phyloP scores from a whole-genome alignment of 2,113 vertebrate genomes.

The Syrmaticus mikado region DNA sequence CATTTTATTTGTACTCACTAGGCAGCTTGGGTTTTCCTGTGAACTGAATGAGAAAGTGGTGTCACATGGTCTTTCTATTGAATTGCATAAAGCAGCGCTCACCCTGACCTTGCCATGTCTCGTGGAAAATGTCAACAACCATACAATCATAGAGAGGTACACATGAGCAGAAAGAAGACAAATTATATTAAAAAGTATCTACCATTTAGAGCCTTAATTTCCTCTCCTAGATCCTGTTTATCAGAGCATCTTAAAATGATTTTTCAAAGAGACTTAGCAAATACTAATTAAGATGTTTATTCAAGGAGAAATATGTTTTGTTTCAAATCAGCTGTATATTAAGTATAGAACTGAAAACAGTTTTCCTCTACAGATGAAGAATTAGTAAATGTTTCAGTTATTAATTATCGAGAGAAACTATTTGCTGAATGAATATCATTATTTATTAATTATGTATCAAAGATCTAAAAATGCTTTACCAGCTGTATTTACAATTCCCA shows the following conservation, averaged over 20 bases:
- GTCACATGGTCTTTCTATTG: background rate
- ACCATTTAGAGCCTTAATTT: conserved; percentile 10
- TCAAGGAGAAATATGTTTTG: background rate
- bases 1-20: background rate
- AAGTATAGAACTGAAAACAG: background rate
- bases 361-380: conserved; percentile 13
- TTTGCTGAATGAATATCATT: background rate
- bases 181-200: background rate
- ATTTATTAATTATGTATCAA: conserved; percentile 32
- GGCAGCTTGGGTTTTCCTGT: background rate
- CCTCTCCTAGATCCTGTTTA: background rate
- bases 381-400: background rate
- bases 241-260: background rate
- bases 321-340: background rate
- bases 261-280: conserved; percentile 21
- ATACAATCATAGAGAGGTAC: background rate
- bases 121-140: conserved; percentile 10
- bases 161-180: background rate
- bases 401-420: conserved; percentile 29
- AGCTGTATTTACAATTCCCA: conserved; percentile 30
- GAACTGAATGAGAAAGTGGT: conserved; percentile 11
- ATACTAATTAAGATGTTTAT: background rate
- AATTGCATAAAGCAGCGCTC: background rate
- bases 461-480: conserved; percentile 17
- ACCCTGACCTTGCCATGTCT: background rate